Evolutionary conservation across 2,888 invertebrate genomes (phyloP).

Genomic region (Tiliacea citrago): DNA sequence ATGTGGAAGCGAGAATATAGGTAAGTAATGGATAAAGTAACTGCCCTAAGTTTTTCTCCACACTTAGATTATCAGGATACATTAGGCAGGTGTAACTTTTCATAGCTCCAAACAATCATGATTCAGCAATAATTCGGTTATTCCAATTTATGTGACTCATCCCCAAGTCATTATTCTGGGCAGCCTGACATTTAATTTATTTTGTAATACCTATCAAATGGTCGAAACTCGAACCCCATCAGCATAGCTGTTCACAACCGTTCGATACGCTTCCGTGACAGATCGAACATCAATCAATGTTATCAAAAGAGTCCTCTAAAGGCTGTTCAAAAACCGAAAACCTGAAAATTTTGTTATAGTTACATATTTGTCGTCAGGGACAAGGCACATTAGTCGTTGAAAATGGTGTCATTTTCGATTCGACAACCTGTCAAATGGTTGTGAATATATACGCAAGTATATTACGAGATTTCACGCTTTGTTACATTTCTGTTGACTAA

Average conservation of each 20-base stretch:
- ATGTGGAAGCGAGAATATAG: not conserved
- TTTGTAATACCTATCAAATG: constrained; percentile 34
- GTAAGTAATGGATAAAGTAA: not conserved
- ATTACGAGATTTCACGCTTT: constrained; percentile 47
- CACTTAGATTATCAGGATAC: not conserved
- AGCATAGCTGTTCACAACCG: not conserved
- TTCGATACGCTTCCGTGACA: no score
- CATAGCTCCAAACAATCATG: constrained; percentile 6
- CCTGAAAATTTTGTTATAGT: no score
- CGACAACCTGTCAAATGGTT: no score
- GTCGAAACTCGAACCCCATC: constrained; percentile 37
- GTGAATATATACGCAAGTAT: not conserved
- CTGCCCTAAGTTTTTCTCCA: not conserved
- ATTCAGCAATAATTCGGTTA: constrained; percentile 30
- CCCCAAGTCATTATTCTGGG: constrained; percentile 26
- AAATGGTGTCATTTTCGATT: no score
- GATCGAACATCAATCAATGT: no score
- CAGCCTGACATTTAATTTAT: constrained; percentile 13
- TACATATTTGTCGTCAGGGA: no score
- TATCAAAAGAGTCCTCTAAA: no score
- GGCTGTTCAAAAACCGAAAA: no score
- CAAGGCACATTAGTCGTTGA: no score
- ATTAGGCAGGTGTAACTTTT: not conserved
- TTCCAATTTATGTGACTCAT: constrained; percentile 40
- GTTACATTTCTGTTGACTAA: constrained; percentile 61